Conservation (phyloP, 2,888 invertebrate species). For the Dinocampus coccinellae region DNA sequence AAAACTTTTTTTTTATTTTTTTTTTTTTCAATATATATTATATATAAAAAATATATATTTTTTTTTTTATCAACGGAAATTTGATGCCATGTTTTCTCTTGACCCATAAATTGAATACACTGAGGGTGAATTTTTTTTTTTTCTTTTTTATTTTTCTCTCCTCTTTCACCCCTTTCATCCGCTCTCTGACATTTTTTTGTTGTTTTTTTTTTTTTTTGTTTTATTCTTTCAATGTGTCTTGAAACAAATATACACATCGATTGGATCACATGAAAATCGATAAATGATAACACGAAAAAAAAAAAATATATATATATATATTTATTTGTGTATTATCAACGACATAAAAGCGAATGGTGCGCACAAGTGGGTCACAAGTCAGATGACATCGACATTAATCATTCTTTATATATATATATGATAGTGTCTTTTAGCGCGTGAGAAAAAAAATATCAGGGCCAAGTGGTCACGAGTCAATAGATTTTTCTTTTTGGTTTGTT, state of each 20-base stretch:
- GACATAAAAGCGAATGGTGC: neutral
- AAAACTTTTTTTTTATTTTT: neutral
- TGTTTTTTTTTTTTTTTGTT: neutral
- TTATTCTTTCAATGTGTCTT: neutral
- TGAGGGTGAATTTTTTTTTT: neutral
- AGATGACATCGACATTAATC: conserved; percentile 29
- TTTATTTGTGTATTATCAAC: neutral
- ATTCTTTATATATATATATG: neutral
- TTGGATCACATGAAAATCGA: neutral
- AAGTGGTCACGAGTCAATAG: conserved; percentile 19
- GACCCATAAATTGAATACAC: conserved; percentile 5
- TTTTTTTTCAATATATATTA: neutral
- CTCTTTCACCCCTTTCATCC: neutral
- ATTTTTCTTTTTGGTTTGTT: neutral
- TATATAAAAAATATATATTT: neutral
- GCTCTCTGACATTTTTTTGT: neutral
- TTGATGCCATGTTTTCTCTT: neutral
- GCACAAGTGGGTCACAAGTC: conserved; percentile 19
- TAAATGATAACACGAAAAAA: neutral
- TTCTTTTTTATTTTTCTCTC: neutral
- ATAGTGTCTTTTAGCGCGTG: neutral
- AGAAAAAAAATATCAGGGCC: conserved; percentile 11
- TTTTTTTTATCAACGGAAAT: conserved; percentile 1
- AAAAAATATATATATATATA: neutral
- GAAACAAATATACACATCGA: neutral